Conservation (phyloP, 30 jellyfish, hydroid and myxozoan species). For the Cassiopea andromeda region DNA sequence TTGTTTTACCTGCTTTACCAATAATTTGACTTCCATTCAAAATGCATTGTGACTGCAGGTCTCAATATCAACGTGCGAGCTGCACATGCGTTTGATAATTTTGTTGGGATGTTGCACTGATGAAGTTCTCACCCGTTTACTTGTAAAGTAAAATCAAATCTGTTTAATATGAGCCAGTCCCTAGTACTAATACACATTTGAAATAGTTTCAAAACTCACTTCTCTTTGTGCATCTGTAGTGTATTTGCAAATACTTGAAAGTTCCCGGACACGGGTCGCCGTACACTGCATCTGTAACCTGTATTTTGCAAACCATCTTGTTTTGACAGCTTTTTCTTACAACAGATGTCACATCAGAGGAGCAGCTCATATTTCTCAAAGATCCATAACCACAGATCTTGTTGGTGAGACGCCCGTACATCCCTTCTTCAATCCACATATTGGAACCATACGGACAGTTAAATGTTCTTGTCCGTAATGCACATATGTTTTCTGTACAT, state of each 20-base stretch:
- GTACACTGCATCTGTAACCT: constrained; percentile 34
- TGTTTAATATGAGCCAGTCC: too few species aligned
- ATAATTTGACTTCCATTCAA: too few species aligned
- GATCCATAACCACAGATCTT: constrained; percentile 53
- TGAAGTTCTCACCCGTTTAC: too few species aligned
- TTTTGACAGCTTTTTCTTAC: constrained; percentile 45
- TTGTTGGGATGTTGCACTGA: too few species aligned
- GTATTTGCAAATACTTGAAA: constrained; percentile 47
- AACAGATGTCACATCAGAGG: constrained; percentile 31
- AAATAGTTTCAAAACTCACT: constrained; percentile 4
- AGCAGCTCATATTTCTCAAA: constrained; percentile 30
- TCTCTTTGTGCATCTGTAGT: constrained; percentile 50
- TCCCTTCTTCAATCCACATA: constrained; percentile 66
- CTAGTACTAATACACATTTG: too few species aligned
- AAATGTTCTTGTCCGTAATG: constrained; percentile 36
- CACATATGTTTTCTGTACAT: constrained; percentile 40
- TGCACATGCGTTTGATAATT: too few species aligned
- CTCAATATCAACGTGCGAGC: too few species aligned
- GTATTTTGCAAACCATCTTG: constrained; percentile 63
- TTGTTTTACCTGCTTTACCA: too few species aligned
- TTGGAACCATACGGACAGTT: constrained; percentile 61
- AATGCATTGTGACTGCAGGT: too few species aligned
- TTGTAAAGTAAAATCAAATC: too few species aligned
- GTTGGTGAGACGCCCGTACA: constrained; percentile 66
- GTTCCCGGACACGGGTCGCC: constrained; percentile 79